Percentiles rank a stretch among this genome's conserved stretches.
These are phyloP conservation scores for Triplophysa bombifrons DNA, from an alignment of 2,797 vertebrate genomes.

Conservation along the genomic window DNA sequence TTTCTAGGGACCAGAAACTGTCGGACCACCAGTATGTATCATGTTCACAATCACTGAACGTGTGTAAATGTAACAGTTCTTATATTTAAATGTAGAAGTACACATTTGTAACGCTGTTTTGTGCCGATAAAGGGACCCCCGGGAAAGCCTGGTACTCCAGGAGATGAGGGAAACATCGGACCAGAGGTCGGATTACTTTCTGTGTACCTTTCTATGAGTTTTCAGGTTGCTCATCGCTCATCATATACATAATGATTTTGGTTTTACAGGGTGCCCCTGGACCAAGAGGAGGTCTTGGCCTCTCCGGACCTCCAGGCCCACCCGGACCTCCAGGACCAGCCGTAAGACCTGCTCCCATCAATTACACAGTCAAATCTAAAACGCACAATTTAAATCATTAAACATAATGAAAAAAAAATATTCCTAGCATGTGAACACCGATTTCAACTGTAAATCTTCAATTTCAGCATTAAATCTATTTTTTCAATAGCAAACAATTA, in stretches of 20 bases:
- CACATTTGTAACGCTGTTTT: constrained; percentile 6
- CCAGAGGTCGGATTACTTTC: constrained; percentile 71
- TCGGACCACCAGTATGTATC: constrained; percentile 76
- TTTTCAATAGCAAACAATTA: too few species aligned
- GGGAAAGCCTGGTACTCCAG: constrained; percentile 78
- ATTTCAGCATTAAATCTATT: too few species aligned
- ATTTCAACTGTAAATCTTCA: too few species aligned
- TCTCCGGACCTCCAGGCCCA: constrained; percentile 68
- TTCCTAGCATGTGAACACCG: background rate
- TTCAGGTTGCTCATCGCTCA: background rate
- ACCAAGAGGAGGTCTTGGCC: constrained; percentile 68
- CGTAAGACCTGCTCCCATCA: constrained; percentile 62
- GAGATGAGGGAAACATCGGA: constrained; percentile 82
- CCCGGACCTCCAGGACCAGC: constrained; percentile 74
- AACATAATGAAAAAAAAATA: background rate
- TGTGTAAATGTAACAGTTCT: background rate
- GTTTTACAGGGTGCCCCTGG: constrained; percentile 72
- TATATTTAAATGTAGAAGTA: background rate
- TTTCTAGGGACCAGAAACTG: constrained; percentile 72
- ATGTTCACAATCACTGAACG: background rate
- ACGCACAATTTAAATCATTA: background rate
- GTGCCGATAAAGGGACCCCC: constrained; percentile 68
- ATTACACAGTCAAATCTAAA: background rate
- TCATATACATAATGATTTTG: background rate
- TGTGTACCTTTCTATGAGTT: background rate